Conservation (phyloP, 37 sponge, comb jelly and placozoan species). For the Chondrilla cf. caribensis region DNA sequence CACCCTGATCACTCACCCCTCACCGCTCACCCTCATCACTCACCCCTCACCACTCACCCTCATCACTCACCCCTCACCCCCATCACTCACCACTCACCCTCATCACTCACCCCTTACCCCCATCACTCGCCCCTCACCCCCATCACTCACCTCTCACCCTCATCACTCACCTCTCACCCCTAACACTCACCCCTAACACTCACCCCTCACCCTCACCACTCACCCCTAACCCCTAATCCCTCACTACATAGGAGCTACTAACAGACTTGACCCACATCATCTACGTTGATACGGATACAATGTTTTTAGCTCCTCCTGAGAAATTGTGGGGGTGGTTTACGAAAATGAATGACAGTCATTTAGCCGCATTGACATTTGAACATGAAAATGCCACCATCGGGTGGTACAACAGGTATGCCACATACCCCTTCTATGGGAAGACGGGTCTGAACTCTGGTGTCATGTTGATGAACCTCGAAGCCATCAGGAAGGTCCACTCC, state of each 20-base stretch:
- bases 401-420: constrained; percentile 39
- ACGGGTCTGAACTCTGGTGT: constrained; percentile 40
- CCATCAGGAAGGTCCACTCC: background rate
- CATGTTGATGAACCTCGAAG: constrained; percentile 38
- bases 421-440: constrained; percentile 40
- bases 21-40: too few relatives aligned
- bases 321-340: constrained; percentile 16
- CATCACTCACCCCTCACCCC: too few relatives aligned
- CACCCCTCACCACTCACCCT: too few relatives aligned
- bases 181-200: too few relatives aligned
- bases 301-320: constrained; percentile 31
- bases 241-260: constrained; percentile 7
- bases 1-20: too few relatives aligned
- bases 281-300: constrained; percentile 44
- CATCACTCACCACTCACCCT: too few relatives aligned
- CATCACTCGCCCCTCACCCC: too few relatives aligned
- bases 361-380: constrained; percentile 21
- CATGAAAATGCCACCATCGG: constrained; percentile 18
- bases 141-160: too few relatives aligned
- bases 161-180: too few relatives aligned
- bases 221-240: too few relatives aligned
- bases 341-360: constrained; percentile 11
- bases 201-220: too few relatives aligned
- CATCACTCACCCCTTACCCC: too few relatives aligned
- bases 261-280: constrained; percentile 15